A percentile compares a stretch with the other conserved stretches of the same genome.
phyloP scores from a whole-genome alignment of 1,140 invertebrate genomes.

The Lineus longissimus region DNA sequence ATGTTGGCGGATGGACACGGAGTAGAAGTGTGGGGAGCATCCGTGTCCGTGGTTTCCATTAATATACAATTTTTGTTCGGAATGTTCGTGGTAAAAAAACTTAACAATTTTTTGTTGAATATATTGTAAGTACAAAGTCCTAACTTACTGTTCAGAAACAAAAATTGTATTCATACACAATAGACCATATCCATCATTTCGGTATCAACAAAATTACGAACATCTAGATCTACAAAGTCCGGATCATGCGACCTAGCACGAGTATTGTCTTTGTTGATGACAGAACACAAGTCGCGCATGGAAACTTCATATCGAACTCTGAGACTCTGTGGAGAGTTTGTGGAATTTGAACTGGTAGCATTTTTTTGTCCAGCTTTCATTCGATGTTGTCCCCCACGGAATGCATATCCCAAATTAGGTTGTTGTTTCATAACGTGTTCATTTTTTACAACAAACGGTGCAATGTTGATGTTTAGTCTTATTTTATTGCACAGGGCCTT shows the following conservation, averaged over 20 bases:
- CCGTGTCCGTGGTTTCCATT: too few relatives aligned
- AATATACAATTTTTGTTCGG: too few relatives aligned
- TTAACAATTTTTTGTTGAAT: too few relatives aligned
- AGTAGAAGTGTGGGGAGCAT: too few relatives aligned
- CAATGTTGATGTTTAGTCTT: neutral
- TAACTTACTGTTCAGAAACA: too few relatives aligned
- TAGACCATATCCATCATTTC: constrained; percentile 7
- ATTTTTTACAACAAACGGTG: neutral
- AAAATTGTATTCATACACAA: constrained; percentile 5
- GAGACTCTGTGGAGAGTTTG: neutral
- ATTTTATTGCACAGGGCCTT: constrained; percentile 6
- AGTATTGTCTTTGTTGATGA: constrained; percentile 5
- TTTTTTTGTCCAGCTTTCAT: neutral
- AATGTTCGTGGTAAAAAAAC: too few relatives aligned
- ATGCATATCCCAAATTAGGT: neutral
- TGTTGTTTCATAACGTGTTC: constrained; percentile 7
- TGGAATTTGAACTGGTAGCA: neutral
- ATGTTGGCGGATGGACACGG: too few relatives aligned
- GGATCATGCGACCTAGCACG: neutral
- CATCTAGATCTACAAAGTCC: neutral
- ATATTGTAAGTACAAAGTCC: too few relatives aligned
- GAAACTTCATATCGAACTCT: constrained; percentile 8
- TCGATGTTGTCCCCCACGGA: neutral
- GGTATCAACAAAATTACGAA: neutral
- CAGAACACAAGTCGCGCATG: neutral